Evolutionary conservation across 2,113 vertebrate species (phyloP).

Genomic region (Orthonyx spaldingii): DNA sequence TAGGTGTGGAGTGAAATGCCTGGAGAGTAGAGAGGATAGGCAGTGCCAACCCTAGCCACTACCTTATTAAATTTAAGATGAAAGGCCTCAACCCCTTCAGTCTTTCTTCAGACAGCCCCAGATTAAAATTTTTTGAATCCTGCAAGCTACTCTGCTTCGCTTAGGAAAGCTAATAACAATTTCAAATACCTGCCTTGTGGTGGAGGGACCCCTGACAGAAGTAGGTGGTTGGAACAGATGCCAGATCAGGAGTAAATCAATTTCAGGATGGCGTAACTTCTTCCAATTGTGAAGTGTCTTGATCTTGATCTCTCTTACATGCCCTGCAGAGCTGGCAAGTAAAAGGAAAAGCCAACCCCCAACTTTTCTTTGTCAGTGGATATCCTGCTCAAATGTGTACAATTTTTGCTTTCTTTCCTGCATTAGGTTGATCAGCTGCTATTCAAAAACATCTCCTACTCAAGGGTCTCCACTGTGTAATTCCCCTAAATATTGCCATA

Average conservation of each 20-base stretch:
- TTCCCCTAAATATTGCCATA: not conserved
- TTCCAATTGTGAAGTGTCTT: not conserved
- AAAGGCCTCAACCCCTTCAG: slow-evolving; percentile 31
- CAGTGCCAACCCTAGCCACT: slow-evolving; percentile 43
- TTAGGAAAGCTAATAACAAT: not conserved
- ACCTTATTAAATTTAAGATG: slow-evolving; percentile 51
- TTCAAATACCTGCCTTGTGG: not conserved
- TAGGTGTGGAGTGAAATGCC: slow-evolving; percentile 61
- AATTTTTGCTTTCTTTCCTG: not conserved
- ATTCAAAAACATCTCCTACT: not conserved
- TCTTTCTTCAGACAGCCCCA: not conserved
- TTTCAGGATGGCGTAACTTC: not conserved
- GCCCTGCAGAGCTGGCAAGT: not conserved
- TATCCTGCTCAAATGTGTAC: not conserved
- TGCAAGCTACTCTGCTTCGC: not conserved
- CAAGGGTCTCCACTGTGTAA: not conserved
- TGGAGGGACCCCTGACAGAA: not conserved
- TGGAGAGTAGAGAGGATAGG: slow-evolving; percentile 38
- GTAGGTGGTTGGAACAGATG: not conserved
- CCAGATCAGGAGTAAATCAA: not conserved
- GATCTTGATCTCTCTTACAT: not conserved
- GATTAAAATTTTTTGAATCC: not conserved
- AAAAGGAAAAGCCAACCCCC: not conserved
- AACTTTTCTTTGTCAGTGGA: not conserved
- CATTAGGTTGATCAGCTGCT: not conserved